Conservation (phyloP, 2,888 invertebrate genomes). For the Macaria notata region DNA sequence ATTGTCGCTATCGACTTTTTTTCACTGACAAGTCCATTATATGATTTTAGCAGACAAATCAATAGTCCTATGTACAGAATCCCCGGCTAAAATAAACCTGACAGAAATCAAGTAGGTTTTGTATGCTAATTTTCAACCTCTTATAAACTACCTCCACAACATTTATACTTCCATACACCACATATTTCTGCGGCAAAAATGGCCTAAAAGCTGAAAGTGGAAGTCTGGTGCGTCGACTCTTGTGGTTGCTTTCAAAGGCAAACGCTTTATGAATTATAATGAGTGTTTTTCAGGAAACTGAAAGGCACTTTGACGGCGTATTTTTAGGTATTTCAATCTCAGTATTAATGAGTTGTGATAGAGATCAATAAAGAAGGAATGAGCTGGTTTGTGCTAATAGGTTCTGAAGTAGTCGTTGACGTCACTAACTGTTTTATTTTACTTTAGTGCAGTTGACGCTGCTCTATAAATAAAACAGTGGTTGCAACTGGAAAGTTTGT, state of each 20-base stretch:
- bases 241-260: slow-evolving; percentile 15
- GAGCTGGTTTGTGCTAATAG: slow-evolving; percentile 15
- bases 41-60: too few species aligned
- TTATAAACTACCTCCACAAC: too few species aligned
- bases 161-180: too few species aligned
- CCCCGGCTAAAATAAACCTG: too few species aligned
- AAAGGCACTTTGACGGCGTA: slow-evolving; percentile 23
- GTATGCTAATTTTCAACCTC: too few species aligned
- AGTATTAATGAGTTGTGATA: slow-evolving; percentile 25
- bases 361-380: slow-evolving; percentile 2
- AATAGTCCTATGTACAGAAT: too few species aligned
- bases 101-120: too few species aligned
- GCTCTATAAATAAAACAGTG: too few species aligned
- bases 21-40: too few species aligned
- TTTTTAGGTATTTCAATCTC: slow-evolving; percentile 21
- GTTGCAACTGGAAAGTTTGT: too few species aligned
- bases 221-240: slow-evolving; percentile 6
- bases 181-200: too few species aligned
- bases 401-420: slow-evolving; percentile 5
- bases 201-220: slow-evolving; percentile 5
- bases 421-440: slow-evolving; percentile 7
- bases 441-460: slow-evolving; percentile 1
- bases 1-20: too few species aligned
- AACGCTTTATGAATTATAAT: slow-evolving; percentile 36
- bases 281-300: slow-evolving; percentile 32